A percentile compares a stretch with the other conserved stretches of the same genome.
These are phyloP conservation scores for Pseudomyrmex gracilis DNA, from an alignment of 1,140 invertebrate genomes.

Conservation along the genomic window DNA sequence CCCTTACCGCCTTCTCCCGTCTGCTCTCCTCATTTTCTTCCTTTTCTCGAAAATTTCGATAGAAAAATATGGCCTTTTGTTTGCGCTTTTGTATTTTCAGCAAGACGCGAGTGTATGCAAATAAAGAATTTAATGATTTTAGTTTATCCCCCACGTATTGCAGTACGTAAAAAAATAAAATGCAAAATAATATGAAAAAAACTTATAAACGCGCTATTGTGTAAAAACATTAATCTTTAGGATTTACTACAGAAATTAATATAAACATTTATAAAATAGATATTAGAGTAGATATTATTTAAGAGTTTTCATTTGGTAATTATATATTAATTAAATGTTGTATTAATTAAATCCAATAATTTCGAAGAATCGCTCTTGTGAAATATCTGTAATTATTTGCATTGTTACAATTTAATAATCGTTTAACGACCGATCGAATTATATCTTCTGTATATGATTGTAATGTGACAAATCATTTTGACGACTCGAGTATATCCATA, in stretches of 20 bases:
- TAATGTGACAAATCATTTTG: too few species aligned
- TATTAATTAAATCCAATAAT: background rate
- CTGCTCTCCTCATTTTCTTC: conserved; percentile 32
- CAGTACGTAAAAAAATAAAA: background rate
- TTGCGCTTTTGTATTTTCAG: conserved; percentile 34
- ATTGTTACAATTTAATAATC: background rate
- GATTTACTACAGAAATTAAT: background rate
- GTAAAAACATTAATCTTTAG: too few species aligned
- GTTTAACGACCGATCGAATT: background rate
- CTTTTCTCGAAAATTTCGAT: conserved; percentile 56
- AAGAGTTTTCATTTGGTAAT: too few species aligned
- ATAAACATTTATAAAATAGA: background rate
- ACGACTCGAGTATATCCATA: background rate
- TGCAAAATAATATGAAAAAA: background rate
- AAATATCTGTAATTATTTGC: background rate
- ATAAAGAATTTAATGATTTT: conserved; percentile 26
- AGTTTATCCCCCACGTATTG: background rate
- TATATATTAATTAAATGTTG: too few species aligned
- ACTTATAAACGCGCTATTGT: background rate
- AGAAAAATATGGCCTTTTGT: conserved; percentile 57
- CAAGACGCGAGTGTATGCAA: background rate
- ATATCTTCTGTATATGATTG: background rate
- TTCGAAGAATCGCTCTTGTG: background rate
- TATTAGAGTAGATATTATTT: too few species aligned
- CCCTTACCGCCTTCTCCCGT: background rate